Base-by-base conservation (phyloP, 2,888 invertebrate genomes). In the Blastobasis adustella region DNA sequence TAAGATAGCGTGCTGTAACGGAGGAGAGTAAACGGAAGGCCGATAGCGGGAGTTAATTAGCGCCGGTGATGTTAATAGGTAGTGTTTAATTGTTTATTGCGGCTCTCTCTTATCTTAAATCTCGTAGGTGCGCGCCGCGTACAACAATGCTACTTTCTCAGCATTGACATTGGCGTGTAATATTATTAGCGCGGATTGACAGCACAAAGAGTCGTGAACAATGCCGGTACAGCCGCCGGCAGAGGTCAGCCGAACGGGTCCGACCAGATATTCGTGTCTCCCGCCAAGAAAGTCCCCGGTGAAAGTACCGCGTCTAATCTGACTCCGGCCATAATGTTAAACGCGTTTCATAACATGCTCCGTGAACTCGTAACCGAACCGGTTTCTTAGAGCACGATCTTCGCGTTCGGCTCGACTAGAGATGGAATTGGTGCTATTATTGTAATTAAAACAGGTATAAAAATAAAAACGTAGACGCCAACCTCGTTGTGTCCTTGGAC, bases 261-360 rank as follows among this genome's bases (percentile, higher is more conserved):
- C 54, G 65, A 76, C 74, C 71, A 71, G 78, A 76, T 42, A 50
- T 49, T 55, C 62, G 63, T 65, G 62, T 67, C 68, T 62, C 57
- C 70, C 67, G 66, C 67, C 68, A 84, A 77, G 83, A 83, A 82
- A 84, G 82, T 76, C 70, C 61, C 58, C 66, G 84, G 83, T 85
- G 86, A 86, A 87, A 86, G 85, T 85, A 78, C 71, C 63, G 58
- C 66, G 69, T 69, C 75, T 65, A 63, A 59, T 73, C 79, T 79
- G 82, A 84, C 80, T 79, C 76, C 69, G 66, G 70, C 73, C 70
- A 76, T 67, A 78, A 79, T 75, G 73, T 74, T 74, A 80, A 79
- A 80, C 73, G 71, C 69, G 75, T 81, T 81, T 82, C 80, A 76
- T 86, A 85, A 82, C 77, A 76, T 67, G 64, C 37, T 47, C 49